Conservation (phyloP, 1,140 invertebrate genomes). For the Epicauta chinensis region DNA sequence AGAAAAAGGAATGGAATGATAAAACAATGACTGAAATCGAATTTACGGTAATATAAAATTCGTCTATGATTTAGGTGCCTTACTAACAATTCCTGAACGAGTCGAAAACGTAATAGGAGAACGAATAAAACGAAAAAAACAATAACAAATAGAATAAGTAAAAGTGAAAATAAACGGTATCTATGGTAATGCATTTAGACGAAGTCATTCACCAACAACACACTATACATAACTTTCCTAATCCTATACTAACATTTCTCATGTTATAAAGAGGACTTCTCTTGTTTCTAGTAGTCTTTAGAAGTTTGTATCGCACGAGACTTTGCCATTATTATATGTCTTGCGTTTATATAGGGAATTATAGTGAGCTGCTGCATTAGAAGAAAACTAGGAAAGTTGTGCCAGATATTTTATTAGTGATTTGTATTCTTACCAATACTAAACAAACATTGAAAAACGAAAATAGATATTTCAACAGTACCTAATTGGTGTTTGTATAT, state of each 20-base stretch:
- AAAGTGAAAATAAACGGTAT: constrained; percentile 8
- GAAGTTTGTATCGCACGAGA: constrained; percentile 15
- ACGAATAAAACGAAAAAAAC: too few relatives aligned
- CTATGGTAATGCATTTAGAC: constrained; percentile 10
- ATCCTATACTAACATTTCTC: constrained; percentile 16
- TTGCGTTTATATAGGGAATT: constrained; percentile 16
- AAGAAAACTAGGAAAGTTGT: constrained; percentile 7
- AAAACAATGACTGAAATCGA: neutral
- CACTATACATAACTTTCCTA: constrained; percentile 11
- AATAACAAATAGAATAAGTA: constrained; percentile 2
- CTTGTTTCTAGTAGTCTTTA: constrained; percentile 16
- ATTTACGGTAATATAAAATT: neutral
- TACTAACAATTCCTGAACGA: too few relatives aligned
- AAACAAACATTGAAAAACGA: too few relatives aligned
- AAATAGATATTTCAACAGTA: too few relatives aligned
- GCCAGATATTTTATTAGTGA: too few relatives aligned
- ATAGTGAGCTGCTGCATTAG: constrained; percentile 11
- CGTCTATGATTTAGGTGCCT: too few relatives aligned
- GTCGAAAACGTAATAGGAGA: too few relatives aligned
- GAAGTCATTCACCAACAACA: constrained; percentile 7
- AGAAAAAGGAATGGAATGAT: too few relatives aligned
- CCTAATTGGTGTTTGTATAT: too few relatives aligned
- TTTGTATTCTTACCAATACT: too few relatives aligned
- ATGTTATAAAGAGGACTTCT: constrained; percentile 13
- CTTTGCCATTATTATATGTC: constrained; percentile 16